phyloP scores from a whole-genome alignment of 2,888 invertebrate genomes.

The Cataglyphis albicans region DNA sequence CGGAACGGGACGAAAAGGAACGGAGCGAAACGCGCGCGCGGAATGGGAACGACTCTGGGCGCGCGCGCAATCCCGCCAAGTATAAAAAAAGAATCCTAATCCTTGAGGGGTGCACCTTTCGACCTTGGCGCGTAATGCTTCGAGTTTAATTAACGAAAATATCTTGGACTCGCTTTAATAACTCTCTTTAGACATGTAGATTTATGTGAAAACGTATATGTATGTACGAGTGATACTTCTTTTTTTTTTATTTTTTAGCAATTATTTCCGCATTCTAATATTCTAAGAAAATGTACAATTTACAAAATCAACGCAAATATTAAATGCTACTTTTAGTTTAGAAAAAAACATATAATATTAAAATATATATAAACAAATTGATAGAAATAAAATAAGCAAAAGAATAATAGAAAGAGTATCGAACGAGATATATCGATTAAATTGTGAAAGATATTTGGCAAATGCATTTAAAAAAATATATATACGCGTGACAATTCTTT shows the following conservation, averaged over 20 bases:
- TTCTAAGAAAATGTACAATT: background rate
- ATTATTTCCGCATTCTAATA: background rate
- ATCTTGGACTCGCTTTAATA: background rate
- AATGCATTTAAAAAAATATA: no score
- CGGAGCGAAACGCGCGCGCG: slow-evolving; percentile 50
- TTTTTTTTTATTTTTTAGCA: background rate
- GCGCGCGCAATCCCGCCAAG: slow-evolving; percentile 48
- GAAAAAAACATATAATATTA: no score
- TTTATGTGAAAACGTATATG: background rate
- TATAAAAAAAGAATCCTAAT: slow-evolving; percentile 2
- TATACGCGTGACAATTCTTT: no score
- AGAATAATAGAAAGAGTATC: background rate
- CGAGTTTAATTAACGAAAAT: slow-evolving; percentile 29
- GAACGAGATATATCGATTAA: background rate
- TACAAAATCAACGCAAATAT: no score
- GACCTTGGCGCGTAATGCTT: background rate
- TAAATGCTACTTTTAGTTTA: no score
- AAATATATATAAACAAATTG: no score
- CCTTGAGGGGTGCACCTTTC: background rate
- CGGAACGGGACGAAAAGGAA: slow-evolving; percentile 21
- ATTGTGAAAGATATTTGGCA: background rate
- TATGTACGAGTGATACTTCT: no score
- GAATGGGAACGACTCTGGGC: slow-evolving; percentile 12
- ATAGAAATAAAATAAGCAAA: no score
- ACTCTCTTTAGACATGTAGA: background rate